Evolutionary conservation across 2,888 invertebrate genomes (phyloP), one percentile per base, ranked within the genome.

Genomic region (Hypsopygia costalis): DNA sequence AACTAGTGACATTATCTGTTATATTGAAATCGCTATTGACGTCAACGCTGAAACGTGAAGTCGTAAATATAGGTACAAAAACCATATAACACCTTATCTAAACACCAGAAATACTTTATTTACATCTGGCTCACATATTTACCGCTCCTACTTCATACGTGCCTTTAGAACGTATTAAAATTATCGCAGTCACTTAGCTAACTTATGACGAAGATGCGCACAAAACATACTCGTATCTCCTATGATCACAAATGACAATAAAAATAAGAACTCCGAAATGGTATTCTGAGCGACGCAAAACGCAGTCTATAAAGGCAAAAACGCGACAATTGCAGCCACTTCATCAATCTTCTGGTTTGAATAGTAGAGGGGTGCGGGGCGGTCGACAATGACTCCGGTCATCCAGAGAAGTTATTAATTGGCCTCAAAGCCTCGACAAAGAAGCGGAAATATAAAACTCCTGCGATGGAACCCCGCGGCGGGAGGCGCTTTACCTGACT

Each of bases 391-490:
- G 70, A 78, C 79, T 80, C 62, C 79, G 86, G 87, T 85, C 87
- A 86, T 81, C 81, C 76, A 85, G 79, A 74, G 77, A 87, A 81
- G 85, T 88, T 87, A 87, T 85, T 87, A 88, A 88, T 87, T 86
- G 86, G 77, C 69, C 69, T 63, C 69, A 66, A 71, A 69, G 63
- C 65, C 62, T 67, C 60, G 67, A 88, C 87, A 88, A 88, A 86
- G 87, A 85, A 87, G 78, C 88, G 88, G 88, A 88, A 85, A 88
- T 87, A 88, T 87, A 88, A 87, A 87, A 87, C 83, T 86, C 79
- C 74, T 78, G 70, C 73, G 60, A 69, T 63, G 77, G 70, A 74
- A 76, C 82, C 87, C 88, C 78, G 80, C 74, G 51, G 86, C 51
- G 85, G 50, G 74, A 80, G 69, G 74, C 76, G 78, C 77, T 80